Evolutionary conservation across 2,888 invertebrate genomes (phyloP), one percentile per base, ranked within the genome.

Genomic region (Tipula unca): DNA sequence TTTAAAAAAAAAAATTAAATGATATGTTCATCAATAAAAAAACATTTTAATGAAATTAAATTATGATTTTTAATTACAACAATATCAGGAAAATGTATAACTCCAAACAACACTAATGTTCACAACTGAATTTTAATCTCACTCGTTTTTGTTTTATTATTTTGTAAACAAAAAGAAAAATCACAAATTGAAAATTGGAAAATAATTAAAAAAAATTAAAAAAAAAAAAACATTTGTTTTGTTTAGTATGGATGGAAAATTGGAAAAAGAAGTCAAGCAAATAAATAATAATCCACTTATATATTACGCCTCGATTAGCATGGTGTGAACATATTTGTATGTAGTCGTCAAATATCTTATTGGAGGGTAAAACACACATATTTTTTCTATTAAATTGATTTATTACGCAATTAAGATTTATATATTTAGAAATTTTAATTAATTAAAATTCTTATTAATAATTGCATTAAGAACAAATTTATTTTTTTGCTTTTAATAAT

Each of bases 261-360:
- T 3, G 20, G 25, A 69, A 69, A 25, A 69, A 69, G 69, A 69
- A 69, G 69, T 25, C 69, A 69, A 25, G 69, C 69, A 69, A 69
- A 69, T 69, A 69, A 69, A 69, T 69, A 69, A 69, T 69, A 69
- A 69, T 69, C 69, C 69, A 69, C 69, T 69, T 69, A 69, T 25
- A 25, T 10, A 25, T 25, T 69, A 69, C 20, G 10, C 69, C 69
- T 69, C 69, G 69, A 25, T 20, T 69, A 8, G 25, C 25, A 25
- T 25, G 69, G 69, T 13, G 69, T 69, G 69, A 69, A 25, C 10
- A 1, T 10, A 10, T 69, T 69, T 10, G 0, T 69, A 25, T 69
- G 25, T 10, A 32, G 3, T 25, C 48, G 17, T 17, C 17, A 17
- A 8, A 54, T 1, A 17, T 32, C 6, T 0, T 36, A 8, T 0